Conservation (phyloP, 2,113 vertebrate species). For the Tor tambroides region DNA sequence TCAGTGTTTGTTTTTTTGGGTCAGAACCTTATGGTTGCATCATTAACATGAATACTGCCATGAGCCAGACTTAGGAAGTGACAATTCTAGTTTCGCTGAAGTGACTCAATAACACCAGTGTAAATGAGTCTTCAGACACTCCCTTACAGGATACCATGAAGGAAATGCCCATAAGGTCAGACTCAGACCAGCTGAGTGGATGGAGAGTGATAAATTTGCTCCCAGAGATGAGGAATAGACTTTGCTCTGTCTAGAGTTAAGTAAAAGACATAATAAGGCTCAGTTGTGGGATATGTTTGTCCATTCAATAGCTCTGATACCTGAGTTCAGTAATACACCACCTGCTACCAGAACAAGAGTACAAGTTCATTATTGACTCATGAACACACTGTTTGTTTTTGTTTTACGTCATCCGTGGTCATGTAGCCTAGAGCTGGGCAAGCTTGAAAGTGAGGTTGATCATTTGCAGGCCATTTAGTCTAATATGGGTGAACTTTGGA, state of each 20-base stretch:
- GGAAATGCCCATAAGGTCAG: background rate
- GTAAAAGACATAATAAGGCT: background rate
- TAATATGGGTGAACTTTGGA: slow-evolving; percentile 37
- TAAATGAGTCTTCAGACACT: background rate
- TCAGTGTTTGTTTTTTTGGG: background rate
- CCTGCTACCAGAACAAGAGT: background rate
- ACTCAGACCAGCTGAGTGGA: background rate
- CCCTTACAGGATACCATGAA: slow-evolving; percentile 12
- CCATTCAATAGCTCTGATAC: background rate
- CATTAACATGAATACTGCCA: background rate
- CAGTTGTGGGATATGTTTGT: background rate
- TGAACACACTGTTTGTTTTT: slow-evolving; percentile 34
- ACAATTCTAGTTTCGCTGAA: background rate
- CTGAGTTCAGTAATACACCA: background rate
- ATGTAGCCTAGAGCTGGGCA: slow-evolving; percentile 15
- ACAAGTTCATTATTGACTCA: slow-evolving; percentile 24
- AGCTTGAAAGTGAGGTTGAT: slow-evolving; percentile 60
- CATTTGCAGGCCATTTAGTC: slow-evolving; percentile 51
- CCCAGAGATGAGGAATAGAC: background rate
- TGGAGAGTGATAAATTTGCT: background rate
- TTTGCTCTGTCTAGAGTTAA: background rate
- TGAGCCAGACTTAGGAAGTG: background rate
- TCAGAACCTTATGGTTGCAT: background rate
- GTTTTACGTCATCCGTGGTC: slow-evolving; percentile 28
- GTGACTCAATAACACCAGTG: background rate